Evolutionary conservation across 2,888 invertebrate species (phyloP).

Genomic region (Agrilus mali): DNA sequence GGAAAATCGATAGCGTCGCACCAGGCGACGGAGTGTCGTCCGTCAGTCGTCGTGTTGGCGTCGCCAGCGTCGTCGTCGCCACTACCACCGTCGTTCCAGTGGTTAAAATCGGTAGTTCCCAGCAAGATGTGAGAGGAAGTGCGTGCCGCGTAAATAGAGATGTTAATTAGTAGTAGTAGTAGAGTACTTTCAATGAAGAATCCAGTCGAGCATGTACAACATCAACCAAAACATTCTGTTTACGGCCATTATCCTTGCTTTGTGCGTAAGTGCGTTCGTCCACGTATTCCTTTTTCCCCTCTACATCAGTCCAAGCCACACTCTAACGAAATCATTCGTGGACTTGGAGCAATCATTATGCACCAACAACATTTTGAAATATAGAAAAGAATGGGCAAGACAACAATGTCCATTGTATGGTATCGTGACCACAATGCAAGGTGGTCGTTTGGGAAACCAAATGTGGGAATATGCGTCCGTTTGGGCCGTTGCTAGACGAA

Average conservation of each 20-base stretch:
- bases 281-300: conserved; percentile 47
- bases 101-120: too few relatives aligned
- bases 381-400: conserved; percentile 28
- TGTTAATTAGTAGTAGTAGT: too few relatives aligned
- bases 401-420: conserved; percentile 34
- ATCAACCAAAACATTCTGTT: conserved; percentile 45
- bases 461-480: conserved; percentile 41
- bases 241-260: conserved; percentile 42
- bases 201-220: conserved; percentile 33
- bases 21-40: too few relatives aligned
- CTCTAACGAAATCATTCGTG: conserved; percentile 34
- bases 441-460: conserved; percentile 35
- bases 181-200: neutral
- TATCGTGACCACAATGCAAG: conserved; percentile 36
- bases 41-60: too few relatives aligned
- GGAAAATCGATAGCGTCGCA: too few relatives aligned
- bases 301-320: conserved; percentile 33
- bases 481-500: conserved; percentile 36
- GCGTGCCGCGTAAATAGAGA: too few relatives aligned
- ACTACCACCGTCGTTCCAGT: too few relatives aligned
- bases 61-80: too few relatives aligned
- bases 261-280: conserved; percentile 44
- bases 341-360: conserved; percentile 43
- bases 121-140: too few relatives aligned
- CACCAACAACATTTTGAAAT: conserved; percentile 32